Base-by-base conservation (phyloP, 2,113 vertebrate species). In the Microcebus ravelobensis region DNA sequence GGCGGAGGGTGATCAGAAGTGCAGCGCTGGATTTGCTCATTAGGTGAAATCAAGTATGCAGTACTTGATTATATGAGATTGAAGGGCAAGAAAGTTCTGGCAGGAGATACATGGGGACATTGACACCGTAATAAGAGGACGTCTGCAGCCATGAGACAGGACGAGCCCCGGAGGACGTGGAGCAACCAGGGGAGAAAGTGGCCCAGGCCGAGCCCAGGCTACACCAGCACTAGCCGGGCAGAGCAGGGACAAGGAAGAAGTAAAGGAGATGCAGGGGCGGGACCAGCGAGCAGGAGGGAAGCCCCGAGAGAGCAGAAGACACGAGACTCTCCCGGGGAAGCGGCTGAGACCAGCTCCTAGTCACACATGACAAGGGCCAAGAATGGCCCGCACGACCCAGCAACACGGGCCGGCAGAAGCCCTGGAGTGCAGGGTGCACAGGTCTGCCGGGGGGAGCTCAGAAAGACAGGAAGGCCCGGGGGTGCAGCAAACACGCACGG, bases 71-170 rank as follows among this genome's bases (percentile, higher is more conserved):
- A 7, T 4, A 39, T 0, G 6, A 70, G 61, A 42, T 0, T 3
- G n/a, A n/a, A 5, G 10, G 45, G 25, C 55, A 63, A 63, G 61
- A 48, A 31, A 25, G 61, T 2, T 8, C 48, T 18, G 23, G 63
- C 27, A 11, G 31, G 29, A 52, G 65, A 68, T 1, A 12, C 50
- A 20, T 21, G 1, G 2, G 48, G 57, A 8, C 18, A 4, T 8
- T 18, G 0, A 4, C 10, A 5, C 8, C 31, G 17, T 1, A 20
- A 34, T 0, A 29, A 29, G 1, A n/a, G 55, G 21, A 11, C 31
- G 6, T 55, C 21, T 4, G 73, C 29, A 57, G 27, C 48, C 18
- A 2, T 8, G 23, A 29, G 31, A 14, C 5, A 5, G 11, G 45
- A 20, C 1, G 45, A 48, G 79, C 14, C 63, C 15, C 6, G 0